A percentile compares a stretch with the other conserved stretches of the same genome.
These are phyloP conservation scores for Ptilorrhoa leucosticta DNA, from an alignment of 2,113 vertebrate genomes.

Conservation along the genomic window DNA sequence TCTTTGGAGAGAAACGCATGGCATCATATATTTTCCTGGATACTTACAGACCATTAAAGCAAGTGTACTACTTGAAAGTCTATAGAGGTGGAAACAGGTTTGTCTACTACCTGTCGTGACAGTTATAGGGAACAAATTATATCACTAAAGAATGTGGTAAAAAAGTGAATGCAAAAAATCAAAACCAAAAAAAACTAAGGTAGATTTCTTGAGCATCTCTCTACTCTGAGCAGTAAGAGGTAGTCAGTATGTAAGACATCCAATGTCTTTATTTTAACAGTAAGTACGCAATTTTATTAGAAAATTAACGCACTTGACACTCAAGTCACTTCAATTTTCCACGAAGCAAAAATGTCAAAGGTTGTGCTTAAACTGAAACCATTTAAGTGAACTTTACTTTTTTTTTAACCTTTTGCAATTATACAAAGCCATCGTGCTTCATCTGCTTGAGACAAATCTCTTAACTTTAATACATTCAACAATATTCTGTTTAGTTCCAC, in stretches of 20 bases:
- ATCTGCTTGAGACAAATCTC: not conserved
- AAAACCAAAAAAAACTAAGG: not conserved
- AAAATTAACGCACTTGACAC: not conserved
- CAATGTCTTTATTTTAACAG: not conserved
- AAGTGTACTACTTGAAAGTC: not conserved
- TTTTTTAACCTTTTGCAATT: not conserved
- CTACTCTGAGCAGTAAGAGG: not conserved
- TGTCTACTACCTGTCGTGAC: not conserved
- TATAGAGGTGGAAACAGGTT: not conserved
- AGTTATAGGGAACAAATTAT: not conserved
- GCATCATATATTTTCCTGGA: not conserved
- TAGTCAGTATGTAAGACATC: not conserved
- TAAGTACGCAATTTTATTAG: not conserved
- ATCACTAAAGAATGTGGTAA: not conserved
- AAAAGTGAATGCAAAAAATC: not conserved
- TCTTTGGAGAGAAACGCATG: not conserved
- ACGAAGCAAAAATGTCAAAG: not conserved
- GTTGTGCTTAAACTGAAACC: not conserved
- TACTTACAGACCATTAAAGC: not conserved
- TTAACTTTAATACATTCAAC: not conserved
- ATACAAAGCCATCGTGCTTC: not conserved
- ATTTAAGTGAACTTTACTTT: not conserved
- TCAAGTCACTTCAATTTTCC: not conserved
- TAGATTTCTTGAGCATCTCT: not conserved
- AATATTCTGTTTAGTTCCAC: not conserved